phyloP scores from a whole-genome alignment of 2,113 vertebrate species.

The Buteo buteo region DNA sequence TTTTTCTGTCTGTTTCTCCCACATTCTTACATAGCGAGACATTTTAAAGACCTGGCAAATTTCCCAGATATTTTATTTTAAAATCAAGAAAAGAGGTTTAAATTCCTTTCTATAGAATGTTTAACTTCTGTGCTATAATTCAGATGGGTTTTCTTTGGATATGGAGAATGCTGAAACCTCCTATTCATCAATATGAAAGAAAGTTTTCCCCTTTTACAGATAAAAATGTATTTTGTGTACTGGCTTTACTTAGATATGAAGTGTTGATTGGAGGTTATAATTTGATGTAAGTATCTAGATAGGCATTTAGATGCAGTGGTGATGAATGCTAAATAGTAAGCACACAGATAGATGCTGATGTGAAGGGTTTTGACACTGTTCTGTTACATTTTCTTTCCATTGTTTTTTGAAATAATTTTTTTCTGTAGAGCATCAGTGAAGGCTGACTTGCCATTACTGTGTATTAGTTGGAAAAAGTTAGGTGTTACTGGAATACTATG shows the following conservation, averaged over 20 bases:
- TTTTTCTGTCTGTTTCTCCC: not conserved
- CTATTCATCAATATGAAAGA: not conserved
- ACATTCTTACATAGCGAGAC: not conserved
- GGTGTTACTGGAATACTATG: not conserved
- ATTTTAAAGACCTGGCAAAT: not conserved
- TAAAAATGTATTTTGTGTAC: not conserved
- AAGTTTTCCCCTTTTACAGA: not conserved
- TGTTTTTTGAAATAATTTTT: not conserved
- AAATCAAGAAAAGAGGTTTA: not conserved
- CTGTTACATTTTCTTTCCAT: not conserved
- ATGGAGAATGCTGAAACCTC: not conserved
- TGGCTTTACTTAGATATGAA: not conserved
- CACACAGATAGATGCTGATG: not conserved
- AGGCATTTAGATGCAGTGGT: not conserved
- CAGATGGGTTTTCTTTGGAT: not conserved
- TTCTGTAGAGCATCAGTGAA: not conserved
- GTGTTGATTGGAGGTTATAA: not conserved
- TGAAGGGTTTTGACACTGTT: not conserved
- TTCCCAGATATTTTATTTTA: not conserved
- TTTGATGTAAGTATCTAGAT: not conserved
- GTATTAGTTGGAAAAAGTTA: not conserved
- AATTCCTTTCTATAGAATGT: not conserved
- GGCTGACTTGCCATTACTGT: not conserved
- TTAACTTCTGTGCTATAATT: not conserved
- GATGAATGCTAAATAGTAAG: not conserved